Conservation (phyloP, 2,113 vertebrate species). For the Channa maculata region DNA sequence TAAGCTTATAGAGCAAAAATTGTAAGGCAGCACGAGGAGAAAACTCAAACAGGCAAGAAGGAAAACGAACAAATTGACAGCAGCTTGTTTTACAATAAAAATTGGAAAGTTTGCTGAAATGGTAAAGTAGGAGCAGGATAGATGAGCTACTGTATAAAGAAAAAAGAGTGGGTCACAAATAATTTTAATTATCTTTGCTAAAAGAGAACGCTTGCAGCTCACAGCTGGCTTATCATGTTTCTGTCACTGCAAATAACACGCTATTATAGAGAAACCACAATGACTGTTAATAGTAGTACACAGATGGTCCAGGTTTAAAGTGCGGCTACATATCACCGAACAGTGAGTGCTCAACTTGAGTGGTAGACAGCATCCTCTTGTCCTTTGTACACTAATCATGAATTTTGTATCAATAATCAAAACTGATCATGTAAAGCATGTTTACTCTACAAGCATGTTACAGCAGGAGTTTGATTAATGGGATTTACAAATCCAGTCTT, state of each 20-base stretch:
- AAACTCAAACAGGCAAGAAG: no score
- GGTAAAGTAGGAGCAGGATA: slow-evolving; percentile 4
- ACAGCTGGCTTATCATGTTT: slow-evolving; percentile 26
- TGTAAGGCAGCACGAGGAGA: no score
- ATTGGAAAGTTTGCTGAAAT: neutral
- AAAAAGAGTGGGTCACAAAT: slow-evolving; percentile 26
- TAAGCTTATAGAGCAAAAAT: no score
- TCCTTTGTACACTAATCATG: no score
- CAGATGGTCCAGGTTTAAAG: neutral
- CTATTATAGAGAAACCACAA: slow-evolving; percentile 9
- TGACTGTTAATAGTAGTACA: neutral
- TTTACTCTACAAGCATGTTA: no score
- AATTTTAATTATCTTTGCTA: slow-evolving; percentile 23
- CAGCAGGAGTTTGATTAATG: no score
- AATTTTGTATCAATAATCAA: no score
- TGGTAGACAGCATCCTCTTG: no score
- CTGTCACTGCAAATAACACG: slow-evolving; percentile 16
- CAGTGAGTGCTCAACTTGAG: no score
- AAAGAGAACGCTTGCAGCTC: slow-evolving; percentile 13
- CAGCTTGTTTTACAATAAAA: neutral
- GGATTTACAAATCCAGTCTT: no score
- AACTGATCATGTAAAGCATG: no score
- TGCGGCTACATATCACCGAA: no score
- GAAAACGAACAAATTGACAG: neutral
- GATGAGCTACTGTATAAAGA: neutral